Evolutionary conservation across 2,888 invertebrate genomes (phyloP).

Genomic region (Aphodius sticticus): DNA sequence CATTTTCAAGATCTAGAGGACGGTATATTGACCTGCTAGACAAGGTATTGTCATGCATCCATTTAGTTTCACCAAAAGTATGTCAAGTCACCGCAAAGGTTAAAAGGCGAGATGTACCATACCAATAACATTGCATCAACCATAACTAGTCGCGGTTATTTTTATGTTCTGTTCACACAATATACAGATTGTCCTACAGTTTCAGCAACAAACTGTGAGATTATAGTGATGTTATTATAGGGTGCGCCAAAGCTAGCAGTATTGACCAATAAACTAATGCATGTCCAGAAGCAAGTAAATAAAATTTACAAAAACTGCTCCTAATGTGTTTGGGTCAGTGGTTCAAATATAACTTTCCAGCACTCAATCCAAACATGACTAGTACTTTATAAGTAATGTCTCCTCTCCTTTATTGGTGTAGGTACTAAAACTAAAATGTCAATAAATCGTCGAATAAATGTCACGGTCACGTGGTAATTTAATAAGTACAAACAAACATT

Average conservation of each 20-base stretch:
- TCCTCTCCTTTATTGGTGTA: no score
- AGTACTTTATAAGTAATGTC: no score
- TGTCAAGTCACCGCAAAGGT: neutral
- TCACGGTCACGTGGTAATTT: neutral
- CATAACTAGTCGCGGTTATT: neutral
- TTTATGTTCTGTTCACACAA: neutral
- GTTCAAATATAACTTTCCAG: no score
- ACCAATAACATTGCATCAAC: neutral
- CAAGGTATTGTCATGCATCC: neutral
- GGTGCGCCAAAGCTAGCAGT: no score
- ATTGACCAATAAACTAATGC: no score
- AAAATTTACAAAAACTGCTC: no score
- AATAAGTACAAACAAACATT: neutral
- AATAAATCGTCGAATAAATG: neutral
- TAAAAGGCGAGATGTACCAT: neutral
- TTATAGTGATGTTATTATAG: no score
- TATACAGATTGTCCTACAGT: neutral
- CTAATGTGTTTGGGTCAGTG: no score
- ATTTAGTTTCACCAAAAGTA: neutral
- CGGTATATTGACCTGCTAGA: neutral
- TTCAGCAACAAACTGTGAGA: no score
- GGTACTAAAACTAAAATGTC: no score
- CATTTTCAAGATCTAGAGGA: neutral
- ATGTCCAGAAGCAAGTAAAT: no score
- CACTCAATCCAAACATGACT: no score